phyloP scores from a whole-genome alignment of 92 coral and sea anemone genomes.

The Porites rus region DNA sequence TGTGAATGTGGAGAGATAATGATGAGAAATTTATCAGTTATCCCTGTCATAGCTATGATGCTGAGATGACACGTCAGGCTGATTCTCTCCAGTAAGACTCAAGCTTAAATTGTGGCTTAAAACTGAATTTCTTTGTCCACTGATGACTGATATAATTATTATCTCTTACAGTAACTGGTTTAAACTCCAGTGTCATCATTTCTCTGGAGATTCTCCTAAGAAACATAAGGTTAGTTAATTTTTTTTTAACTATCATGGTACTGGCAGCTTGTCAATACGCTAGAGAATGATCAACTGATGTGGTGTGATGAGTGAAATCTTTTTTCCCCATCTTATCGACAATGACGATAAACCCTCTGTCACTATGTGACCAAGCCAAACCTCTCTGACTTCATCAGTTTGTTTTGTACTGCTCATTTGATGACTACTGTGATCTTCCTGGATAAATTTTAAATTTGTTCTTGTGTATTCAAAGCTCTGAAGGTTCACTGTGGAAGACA shows the following conservation, averaged over 20 bases:
- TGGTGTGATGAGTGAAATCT: conserved; percentile 65
- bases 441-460: too few relatives aligned
- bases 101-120: neutral
- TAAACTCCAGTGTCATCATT: neutral
- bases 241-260: neutral
- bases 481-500: too few relatives aligned
- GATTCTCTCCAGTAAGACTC: conserved; percentile 51
- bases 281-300: conserved; percentile 13
- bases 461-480: too few relatives aligned
- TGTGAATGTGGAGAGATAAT: conserved; percentile 56
- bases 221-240: neutral
- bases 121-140: neutral
- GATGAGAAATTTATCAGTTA: conserved; percentile 79
- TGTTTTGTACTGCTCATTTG: neutral
- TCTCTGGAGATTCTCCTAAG: neutral
- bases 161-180: neutral
- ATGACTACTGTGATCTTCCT: too few relatives aligned
- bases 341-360: conserved; percentile 53
- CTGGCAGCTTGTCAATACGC: neutral
- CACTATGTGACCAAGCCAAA: conserved; percentile 73
- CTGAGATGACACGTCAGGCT: conserved; percentile 94
- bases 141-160: neutral
- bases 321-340: conserved; percentile 85
- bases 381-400: conserved; percentile 70
- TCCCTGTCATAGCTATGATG: conserved; percentile 87